phyloP scores from a whole-genome alignment of 2,888 invertebrate species.

The Tetranychus piercei region DNA sequence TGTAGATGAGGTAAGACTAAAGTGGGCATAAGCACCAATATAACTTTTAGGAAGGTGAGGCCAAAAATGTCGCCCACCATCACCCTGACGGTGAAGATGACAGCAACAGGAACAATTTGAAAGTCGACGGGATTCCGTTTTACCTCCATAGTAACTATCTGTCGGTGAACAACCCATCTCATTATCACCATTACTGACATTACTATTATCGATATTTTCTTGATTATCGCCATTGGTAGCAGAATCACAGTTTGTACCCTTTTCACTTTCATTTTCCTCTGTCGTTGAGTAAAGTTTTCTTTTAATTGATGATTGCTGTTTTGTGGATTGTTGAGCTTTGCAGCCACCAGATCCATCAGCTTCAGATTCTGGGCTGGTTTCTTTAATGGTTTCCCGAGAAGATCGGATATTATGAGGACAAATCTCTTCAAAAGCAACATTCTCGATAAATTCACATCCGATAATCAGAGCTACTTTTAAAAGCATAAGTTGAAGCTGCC shows the following conservation, averaged over 20 bases:
- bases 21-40: constrained; percentile 20
- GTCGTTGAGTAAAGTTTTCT: background rate
- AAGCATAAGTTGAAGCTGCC: constrained; percentile 84
- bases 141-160: background rate
- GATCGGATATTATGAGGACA: constrained; percentile 26
- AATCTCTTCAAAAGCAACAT: constrained; percentile 59
- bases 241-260: background rate
- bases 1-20: constrained; percentile 4
- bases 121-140: background rate
- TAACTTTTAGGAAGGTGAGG: constrained; percentile 2
- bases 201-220: background rate
- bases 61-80: constrained; percentile 10
- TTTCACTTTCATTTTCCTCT: background rate
- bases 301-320: background rate
- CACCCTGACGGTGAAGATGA: constrained; percentile 15
- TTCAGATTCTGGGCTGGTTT: background rate
- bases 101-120: constrained; percentile 20
- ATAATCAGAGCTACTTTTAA: constrained; percentile 80
- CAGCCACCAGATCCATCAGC: background rate
- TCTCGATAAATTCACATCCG: constrained; percentile 87
- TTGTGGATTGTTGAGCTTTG: background rate
- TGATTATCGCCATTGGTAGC: background rate
- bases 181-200: background rate
- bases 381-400: background rate
- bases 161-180: background rate